phyloP scores from a whole-genome alignment of 2,888 invertebrate genomes.

The Rhamnusium bicolor region DNA sequence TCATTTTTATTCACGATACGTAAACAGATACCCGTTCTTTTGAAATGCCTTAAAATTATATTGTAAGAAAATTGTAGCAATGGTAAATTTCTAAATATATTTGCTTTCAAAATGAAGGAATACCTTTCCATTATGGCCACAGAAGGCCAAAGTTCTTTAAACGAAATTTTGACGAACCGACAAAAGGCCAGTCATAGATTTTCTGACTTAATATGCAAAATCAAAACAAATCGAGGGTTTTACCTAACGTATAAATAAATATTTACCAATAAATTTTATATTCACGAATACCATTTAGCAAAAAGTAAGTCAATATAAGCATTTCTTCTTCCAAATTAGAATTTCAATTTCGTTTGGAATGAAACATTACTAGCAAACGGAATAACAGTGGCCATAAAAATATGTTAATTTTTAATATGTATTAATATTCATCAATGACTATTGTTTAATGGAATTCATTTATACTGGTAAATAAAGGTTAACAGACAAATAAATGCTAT shows the following conservation, averaged over 20 bases:
- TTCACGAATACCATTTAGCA: not conserved
- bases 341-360: constrained; percentile 9
- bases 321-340: constrained; percentile 13
- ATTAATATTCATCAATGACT: constrained; percentile 44
- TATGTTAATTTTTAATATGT: constrained; percentile 21
- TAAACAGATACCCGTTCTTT: too few species aligned
- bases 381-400: constrained; percentile 6
- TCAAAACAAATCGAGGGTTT: too few species aligned
- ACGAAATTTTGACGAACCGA: too few species aligned
- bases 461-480: constrained; percentile 32
- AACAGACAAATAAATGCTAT: constrained; percentile 8
- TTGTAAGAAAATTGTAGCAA: too few species aligned
- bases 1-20: too few species aligned
- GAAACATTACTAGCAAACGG: not conserved
- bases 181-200: too few species aligned
- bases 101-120: too few species aligned
- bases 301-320: not conserved
- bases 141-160: too few species aligned
- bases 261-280: not conserved
- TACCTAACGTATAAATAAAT: not conserved
- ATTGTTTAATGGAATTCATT: constrained; percentile 42
- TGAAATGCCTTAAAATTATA: too few species aligned
- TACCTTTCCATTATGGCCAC: too few species aligned
- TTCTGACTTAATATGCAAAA: too few species aligned
- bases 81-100: too few species aligned